These are phyloP conservation scores for Macropis europaea DNA, from an alignment of 2,888 invertebrate species.

Conservation along the genomic window DNA sequence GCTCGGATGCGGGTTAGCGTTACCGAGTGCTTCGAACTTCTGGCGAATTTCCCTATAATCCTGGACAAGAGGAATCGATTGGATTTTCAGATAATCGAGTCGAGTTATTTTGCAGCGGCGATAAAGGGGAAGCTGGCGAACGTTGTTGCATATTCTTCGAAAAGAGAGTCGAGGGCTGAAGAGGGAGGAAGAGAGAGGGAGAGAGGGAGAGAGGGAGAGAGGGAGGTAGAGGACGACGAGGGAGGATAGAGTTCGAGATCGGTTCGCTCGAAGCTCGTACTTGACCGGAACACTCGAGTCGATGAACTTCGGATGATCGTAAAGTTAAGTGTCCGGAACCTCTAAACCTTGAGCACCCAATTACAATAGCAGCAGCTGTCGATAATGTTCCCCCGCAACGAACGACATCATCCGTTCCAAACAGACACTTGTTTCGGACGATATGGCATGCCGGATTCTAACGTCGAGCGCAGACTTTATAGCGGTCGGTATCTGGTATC, in stretches of 20 bases:
- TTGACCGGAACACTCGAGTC: slow-evolving; percentile 47
- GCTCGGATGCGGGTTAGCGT: too few species aligned
- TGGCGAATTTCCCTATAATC: too few species aligned
- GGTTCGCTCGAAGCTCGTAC: slow-evolving; percentile 31
- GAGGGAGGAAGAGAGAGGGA: too few species aligned
- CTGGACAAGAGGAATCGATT: too few species aligned
- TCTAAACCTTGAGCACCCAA: slow-evolving; percentile 49
- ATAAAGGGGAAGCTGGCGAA: too few species aligned
- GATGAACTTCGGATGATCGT: slow-evolving; percentile 51
- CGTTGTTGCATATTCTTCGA: not conserved
- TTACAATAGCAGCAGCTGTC: slow-evolving; percentile 52
- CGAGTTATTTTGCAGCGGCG: too few species aligned
- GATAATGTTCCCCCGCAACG: slow-evolving; percentile 49
- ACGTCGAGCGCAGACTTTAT: not conserved
- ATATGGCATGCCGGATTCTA: not conserved
- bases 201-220: too few species aligned
- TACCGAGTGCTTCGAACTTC: not conserved
- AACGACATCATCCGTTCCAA: slow-evolving; percentile 2
- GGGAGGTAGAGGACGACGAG: not conserved
- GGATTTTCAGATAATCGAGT: too few species aligned
- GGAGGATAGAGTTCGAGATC: slow-evolving; percentile 19
- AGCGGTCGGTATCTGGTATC: not conserved
- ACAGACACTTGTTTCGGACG: slow-evolving; percentile 18
- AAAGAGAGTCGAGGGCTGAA: not conserved
- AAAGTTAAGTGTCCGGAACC: slow-evolving; percentile 50